Evolutionary conservation across 2,888 invertebrate genomes (phyloP), one percentile per base, ranked within the genome.

Genomic region (Schizotus pectinicornis): DNA sequence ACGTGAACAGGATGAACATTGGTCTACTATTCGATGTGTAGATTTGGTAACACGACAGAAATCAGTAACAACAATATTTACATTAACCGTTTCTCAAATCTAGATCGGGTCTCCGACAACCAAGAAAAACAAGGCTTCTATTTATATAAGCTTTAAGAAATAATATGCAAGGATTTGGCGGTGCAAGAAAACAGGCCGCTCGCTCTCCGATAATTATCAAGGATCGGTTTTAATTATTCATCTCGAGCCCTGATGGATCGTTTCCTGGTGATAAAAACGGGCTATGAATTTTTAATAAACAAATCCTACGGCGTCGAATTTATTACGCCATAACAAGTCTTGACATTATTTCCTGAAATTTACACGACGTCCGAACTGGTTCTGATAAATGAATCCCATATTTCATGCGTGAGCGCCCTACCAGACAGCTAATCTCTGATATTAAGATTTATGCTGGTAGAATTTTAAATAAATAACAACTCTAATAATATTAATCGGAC

Each of bases 361-460:
- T 62, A 61, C 60, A 54, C 58, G 62, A 64, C 59, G 61, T 59
- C 54, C 58, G 54, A 62, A 62, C 56, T 14, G 54, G 50, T 36
- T 52, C 59, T 70, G 69, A 71, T 69, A 71, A 71, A 72, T 68
- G 68, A 68, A 67, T 63, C 63, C 64, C 57, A 70, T 71, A 68
- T 71, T 70, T 72, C 66, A 67, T 68, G 67, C 63, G 63, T 70
- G 68, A 67, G 61, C 67, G 62, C 62, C 66, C 59, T 63, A 12
- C 57, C 56, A 56, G 65, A 65, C 65, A 61, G 63, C 65, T 65
- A 65, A 65, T 65, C 63, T 61, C 52, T 57, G 61, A 63, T 61
- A 65, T 65, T 65, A 61, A 65, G 65, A 65, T 65, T 65, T 65
- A 65, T 65, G 59, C 56, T 49, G 33, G 52, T 34, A 36, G 41